Conservation (phyloP, 2,113 vertebrate species). For the Odocoileus hemionus region DNA sequence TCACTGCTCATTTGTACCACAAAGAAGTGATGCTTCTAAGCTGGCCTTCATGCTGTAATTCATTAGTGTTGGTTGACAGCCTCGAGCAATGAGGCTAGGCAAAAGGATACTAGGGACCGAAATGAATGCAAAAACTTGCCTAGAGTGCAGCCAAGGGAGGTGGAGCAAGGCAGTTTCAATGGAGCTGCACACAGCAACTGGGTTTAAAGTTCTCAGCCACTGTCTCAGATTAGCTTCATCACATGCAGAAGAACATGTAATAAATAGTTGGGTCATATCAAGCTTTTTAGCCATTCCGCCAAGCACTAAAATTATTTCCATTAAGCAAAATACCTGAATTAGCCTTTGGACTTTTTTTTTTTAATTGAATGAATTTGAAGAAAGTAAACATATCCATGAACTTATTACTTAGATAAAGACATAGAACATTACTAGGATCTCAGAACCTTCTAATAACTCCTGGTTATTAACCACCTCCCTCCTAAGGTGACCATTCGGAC, state of each 20-base stretch:
- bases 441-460: neutral
- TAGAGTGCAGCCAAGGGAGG: neutral
- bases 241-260: neutral
- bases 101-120: neutral
- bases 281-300: neutral
- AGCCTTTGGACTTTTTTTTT: neutral
- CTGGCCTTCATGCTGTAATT: neutral
- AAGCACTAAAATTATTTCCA: slow-evolving; percentile 8
- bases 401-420: neutral
- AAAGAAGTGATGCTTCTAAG: neutral
- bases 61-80: neutral
- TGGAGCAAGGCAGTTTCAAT: neutral
- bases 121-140: neutral
- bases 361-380: neutral
- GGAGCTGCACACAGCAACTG: neutral
- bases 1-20: neutral
- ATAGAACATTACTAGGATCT: neutral
- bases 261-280: neutral
- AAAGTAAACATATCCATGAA: neutral
- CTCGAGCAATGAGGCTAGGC: neutral
- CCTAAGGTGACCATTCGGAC: neutral
- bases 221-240: neutral
- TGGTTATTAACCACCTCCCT: neutral
- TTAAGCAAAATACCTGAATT: slow-evolving; percentile 10
- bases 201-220: neutral